Base-by-base conservation (phyloP, 1,140 invertebrate species). In the Lasioglossum baleicum region DNA sequence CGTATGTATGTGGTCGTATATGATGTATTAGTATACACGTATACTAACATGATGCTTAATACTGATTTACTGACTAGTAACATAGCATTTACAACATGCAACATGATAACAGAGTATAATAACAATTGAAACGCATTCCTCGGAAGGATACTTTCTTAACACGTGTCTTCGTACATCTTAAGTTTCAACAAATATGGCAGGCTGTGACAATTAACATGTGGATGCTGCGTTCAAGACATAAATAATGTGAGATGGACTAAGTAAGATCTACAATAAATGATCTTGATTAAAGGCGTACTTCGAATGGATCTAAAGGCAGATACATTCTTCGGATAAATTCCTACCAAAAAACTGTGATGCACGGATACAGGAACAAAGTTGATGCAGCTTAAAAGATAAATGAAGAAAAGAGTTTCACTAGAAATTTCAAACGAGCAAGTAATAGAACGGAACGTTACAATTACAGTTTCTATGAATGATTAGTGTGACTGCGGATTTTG, bases 31-130 rank as follows among this genome's bases (percentile, higher is more conserved):
- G 26, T 26, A 26, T 26, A 26, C 26, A 26, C 26, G 26, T 26
- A 26, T 26, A 26, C 17, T n/a, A 48, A 60, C 53, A 80, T 5
- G 40, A 68, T 61, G 56, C 26, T 31, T 87, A 88, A 88, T 88
- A 88, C 86, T 88, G 86, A 20, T 40, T 61, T 71, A n/a, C 76
- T 84, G 86, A 87, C 85, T 86, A 86, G 85, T 63, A 61, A 63
- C 10, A 40, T 51, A 72, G 69, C 1, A 44, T 74, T 82, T 22
- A 44, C 10, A 61, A 13, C n/a, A n/a, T 58, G 1, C n/a, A 56
- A 22, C 22, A 22, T 10, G 6, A 11, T 20, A 51, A 60, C 13
- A 51, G n/a, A 60, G 13, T n/a, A 11, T 26, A 64, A 48, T 22
- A 20, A 35, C 31, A 61, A 10, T 58, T n/a, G 56, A 76, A n/a